Percentiles rank a stretch among this genome's conserved stretches.
Evolutionary conservation across 23 tunicate species (phyloP).

Genomic region (Styela plicata): DNA sequence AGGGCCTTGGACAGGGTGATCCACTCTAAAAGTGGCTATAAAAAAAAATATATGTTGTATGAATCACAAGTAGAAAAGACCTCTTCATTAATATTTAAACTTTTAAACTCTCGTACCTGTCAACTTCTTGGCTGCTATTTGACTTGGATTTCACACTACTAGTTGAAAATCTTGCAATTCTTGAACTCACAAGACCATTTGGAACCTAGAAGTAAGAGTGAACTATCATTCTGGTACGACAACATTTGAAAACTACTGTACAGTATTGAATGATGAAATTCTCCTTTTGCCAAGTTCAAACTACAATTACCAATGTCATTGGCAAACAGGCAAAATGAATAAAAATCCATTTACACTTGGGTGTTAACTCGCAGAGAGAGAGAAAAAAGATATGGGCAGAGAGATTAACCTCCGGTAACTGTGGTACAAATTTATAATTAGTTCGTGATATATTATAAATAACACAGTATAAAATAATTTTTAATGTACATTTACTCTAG

Average conservation of each 20-base stretch:
- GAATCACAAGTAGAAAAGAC: no score
- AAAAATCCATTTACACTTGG: neutral
- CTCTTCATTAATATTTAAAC: no score
- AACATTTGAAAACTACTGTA: no score
- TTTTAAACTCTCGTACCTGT: no score
- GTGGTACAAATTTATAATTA: neutral
- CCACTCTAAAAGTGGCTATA: no score
- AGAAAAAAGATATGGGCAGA: neutral
- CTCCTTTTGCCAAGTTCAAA: no score
- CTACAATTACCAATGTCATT: no score
- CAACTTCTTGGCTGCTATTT: neutral
- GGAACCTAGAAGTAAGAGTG: slow-evolving; percentile 19
- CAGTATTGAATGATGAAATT: no score
- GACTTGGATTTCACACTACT: neutral
- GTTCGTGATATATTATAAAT: no score
- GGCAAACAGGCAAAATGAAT: neutral
- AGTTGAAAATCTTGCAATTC: slow-evolving; percentile 29
- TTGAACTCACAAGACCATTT: slow-evolving; percentile 31
- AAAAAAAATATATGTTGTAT: no score
- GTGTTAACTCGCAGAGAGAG: neutral
- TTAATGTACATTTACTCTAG: neutral
- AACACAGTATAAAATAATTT: neutral
- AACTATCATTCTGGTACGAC: no score
- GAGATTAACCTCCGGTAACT: neutral
- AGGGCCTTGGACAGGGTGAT: no score